These are phyloP conservation scores for Chlorops oryzae DNA, from an alignment of 1,140 invertebrate genomes.

Conservation along the genomic window DNA sequence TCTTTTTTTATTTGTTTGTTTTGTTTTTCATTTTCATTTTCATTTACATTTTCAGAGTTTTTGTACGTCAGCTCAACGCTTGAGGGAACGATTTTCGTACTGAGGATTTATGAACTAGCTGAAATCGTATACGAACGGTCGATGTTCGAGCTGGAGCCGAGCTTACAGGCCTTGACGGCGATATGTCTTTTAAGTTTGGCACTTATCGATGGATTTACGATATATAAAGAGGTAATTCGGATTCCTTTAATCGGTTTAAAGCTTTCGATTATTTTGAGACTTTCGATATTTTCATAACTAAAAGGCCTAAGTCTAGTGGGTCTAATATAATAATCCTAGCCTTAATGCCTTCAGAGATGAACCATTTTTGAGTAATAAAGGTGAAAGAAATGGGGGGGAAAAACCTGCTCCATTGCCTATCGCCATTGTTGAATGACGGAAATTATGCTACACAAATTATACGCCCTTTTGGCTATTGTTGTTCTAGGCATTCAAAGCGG, in stretches of 20 bases:
- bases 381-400: no score
- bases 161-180: conserved; percentile 21
- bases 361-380: no score
- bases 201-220: conserved; percentile 29
- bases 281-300: no score
- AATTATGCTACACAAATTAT: no score
- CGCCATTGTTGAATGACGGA: no score
- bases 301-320: no score
- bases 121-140: conserved; percentile 33
- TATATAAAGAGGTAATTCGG: conserved; percentile 39
- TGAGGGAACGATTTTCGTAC: conserved; percentile 25
- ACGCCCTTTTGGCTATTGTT: no score
- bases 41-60: conserved; percentile 23
- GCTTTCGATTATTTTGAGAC: no score
- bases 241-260: neutral
- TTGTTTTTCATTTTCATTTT: conserved; percentile 1
- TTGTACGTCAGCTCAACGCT: conserved; percentile 29
- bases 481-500: no score
- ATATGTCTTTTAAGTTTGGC: conserved; percentile 26
- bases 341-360: no score
- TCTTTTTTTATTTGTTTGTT: neutral
- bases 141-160: conserved; percentile 29
- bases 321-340: no score
- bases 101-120: conserved; percentile 34
- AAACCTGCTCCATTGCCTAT: no score